Evolutionary conservation across 2,888 invertebrate species (phyloP).

Genomic region (Melieria picta): DNA sequence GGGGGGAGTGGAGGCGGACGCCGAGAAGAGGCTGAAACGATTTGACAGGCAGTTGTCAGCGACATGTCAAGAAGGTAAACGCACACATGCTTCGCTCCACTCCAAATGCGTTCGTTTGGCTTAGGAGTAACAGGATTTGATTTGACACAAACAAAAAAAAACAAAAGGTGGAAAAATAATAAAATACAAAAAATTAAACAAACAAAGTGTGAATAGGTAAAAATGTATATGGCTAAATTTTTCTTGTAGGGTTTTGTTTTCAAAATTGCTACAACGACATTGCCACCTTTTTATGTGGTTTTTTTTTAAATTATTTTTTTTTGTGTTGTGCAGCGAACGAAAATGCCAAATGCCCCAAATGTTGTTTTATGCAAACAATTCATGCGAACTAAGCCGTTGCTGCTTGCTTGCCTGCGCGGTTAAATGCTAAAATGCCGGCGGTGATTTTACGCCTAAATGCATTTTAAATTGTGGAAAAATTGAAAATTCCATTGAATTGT

Average conservation of each 20-base stretch:
- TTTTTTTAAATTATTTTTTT: not conserved
- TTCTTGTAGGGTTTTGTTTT: not conserved
- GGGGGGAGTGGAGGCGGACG: too few species aligned
- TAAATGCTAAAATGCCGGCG: conserved; percentile 38
- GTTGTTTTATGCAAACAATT: conserved; percentile 18
- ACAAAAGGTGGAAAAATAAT: not conserved
- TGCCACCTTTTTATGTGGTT: not conserved
- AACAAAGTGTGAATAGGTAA: not conserved
- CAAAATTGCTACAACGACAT: not conserved
- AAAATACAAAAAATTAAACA: not conserved
- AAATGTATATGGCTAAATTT: not conserved
- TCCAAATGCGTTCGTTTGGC: conserved; percentile 9
- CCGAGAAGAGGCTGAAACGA: not conserved
- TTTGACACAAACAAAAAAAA: too few species aligned
- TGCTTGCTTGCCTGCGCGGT: conserved; percentile 39
- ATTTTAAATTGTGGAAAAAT: conserved; percentile 16
- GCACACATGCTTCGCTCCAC: not conserved
- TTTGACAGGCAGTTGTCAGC: conserved; percentile 29
- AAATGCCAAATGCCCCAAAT: too few species aligned
- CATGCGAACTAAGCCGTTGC: conserved; percentile 42
- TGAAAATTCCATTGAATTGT: too few species aligned
- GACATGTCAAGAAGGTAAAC: conserved; percentile 26
- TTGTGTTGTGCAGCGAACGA: not conserved
- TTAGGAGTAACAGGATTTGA: conserved; percentile 11
- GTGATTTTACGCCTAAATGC: conserved; percentile 16